Evolutionary conservation across 1,140 invertebrate genomes (phyloP).

Genomic region (Pogonomyrmex californicus): DNA sequence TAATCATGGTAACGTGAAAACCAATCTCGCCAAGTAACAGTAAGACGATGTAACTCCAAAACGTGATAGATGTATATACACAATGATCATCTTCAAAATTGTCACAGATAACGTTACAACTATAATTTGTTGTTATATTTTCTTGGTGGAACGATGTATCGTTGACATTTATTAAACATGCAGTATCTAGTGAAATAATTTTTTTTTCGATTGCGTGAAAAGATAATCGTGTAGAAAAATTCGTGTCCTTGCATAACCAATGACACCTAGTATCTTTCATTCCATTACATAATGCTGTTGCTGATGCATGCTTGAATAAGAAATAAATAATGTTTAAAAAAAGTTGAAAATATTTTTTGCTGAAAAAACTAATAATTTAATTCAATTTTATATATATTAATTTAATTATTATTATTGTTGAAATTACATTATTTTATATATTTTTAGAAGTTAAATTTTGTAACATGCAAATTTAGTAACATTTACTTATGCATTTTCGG

Average conservation of each 20-base stretch:
- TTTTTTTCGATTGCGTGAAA: constrained; percentile 52
- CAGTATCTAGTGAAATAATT: constrained; percentile 75
- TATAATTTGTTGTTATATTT: constrained; percentile 5
- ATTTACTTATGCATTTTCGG: no score
- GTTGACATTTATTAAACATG: constrained; percentile 71
- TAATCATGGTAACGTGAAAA: constrained; percentile 93
- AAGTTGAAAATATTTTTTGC: no score
- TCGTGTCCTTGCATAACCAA: constrained; percentile 72
- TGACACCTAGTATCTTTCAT: constrained; percentile 65
- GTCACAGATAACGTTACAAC: no score
- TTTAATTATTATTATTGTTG: no score
- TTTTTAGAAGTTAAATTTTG: background rate
- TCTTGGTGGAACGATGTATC: constrained; percentile 39
- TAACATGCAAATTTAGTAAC: no score
- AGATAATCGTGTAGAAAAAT: constrained; percentile 67
- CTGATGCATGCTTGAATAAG: constrained; percentile 45
- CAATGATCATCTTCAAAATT: constrained; percentile 76
- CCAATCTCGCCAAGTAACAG: constrained; percentile 91
- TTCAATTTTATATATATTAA: no score
- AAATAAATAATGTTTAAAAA: no score
- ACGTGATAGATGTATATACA: constrained; percentile 88
- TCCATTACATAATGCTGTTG: constrained; percentile 30
- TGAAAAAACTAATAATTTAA: background rate
- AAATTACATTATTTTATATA: background rate
- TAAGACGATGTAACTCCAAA: constrained; percentile 91